Evolutionary conservation across 2,888 invertebrate genomes (phyloP), one percentile per base, ranked within the genome.

Genomic region (Ephialtes manifestator): DNA sequence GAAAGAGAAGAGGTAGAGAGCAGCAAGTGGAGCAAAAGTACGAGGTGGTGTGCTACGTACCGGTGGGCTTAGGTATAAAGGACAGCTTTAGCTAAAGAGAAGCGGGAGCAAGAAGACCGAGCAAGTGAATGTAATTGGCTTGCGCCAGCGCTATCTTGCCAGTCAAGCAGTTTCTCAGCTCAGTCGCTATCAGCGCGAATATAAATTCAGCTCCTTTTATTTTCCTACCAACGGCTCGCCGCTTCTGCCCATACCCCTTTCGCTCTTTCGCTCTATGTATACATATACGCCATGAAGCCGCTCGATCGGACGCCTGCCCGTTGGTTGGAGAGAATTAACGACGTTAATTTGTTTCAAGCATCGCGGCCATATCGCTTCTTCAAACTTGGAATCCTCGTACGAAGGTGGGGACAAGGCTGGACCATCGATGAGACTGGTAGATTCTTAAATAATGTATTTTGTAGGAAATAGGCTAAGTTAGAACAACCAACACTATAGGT

Each of bases 71-170:
- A 82, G 75, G 81, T 81, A 87, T 88, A 89, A 89, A 90, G 84
- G 86, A 88, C 85, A 88, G 84, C 81, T 82, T 84, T 72, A 80
- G 81, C 78, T 85, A 87, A 89, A 87, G 87, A 87, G 88, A 76
- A 78, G 79, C 78, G 65, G 67, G 83, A 87, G 87, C 83, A 88
- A 89, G 89, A 89, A 90, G 88, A 89, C 63, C 87, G 89, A 90
- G 91, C 92, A 90, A 93, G 92, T 92, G 92, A 93, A 93, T 93
- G 92, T 92, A 93, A 93, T 93, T 93, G 93, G 92, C 91, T 92
- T 89, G 90, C 91, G 90, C 89, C 87, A 87, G 89, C 89, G 90
- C 91, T 92, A 92, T 93, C 92, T 92, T 90, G 90, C 92, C 90
- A 91, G 92, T 92, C 92, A 91, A 92, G 92, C 92, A 92, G 90